These are phyloP conservation scores for Lottia scabra DNA, from an alignment of 2,888 invertebrate species.

Conservation along the genomic window DNA sequence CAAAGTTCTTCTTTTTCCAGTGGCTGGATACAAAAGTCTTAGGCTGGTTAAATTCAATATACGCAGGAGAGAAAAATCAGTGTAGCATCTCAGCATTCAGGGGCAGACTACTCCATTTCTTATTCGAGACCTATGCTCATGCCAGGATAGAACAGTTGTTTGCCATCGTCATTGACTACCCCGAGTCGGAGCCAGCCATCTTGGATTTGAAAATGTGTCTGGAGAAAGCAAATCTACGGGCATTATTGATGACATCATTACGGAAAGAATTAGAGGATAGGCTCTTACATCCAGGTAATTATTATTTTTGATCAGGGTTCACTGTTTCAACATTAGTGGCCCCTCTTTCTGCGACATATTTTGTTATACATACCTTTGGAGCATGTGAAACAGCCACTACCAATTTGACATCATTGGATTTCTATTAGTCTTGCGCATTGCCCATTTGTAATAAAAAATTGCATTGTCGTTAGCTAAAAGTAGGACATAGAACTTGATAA, in stretches of 20 bases:
- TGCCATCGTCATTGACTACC: conserved; percentile 96
- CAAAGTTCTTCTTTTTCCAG: conserved; percentile 66
- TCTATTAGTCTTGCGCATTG: no score
- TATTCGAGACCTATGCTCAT: conserved; percentile 90
- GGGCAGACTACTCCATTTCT: conserved; percentile 78
- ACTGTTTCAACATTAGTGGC: no score
- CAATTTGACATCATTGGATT: no score
- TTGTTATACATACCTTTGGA: no score
- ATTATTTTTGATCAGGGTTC: no score
- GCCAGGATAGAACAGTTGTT: conserved; percentile 92
- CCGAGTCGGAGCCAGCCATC: conserved; percentile 92
- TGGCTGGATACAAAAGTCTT: conserved; percentile 90
- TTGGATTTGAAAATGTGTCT: conserved; percentile 89
- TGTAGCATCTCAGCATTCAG: conserved; percentile 59
- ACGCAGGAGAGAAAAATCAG: conserved; percentile 65
- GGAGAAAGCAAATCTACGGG: conserved; percentile 85
- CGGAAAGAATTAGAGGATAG: conserved; percentile 87
- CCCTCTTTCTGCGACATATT: no score
- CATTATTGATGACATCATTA: conserved; percentile 76
- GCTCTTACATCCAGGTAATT: conserved; percentile 79
- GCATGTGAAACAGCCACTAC: no score
- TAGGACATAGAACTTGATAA: no score
- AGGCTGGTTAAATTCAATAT: conserved; percentile 87
- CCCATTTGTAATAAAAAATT: no score
- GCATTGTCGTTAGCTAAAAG: no score